Evolutionary conservation across 2,888 invertebrate species (phyloP).

Genomic region (Drosophila recens): DNA sequence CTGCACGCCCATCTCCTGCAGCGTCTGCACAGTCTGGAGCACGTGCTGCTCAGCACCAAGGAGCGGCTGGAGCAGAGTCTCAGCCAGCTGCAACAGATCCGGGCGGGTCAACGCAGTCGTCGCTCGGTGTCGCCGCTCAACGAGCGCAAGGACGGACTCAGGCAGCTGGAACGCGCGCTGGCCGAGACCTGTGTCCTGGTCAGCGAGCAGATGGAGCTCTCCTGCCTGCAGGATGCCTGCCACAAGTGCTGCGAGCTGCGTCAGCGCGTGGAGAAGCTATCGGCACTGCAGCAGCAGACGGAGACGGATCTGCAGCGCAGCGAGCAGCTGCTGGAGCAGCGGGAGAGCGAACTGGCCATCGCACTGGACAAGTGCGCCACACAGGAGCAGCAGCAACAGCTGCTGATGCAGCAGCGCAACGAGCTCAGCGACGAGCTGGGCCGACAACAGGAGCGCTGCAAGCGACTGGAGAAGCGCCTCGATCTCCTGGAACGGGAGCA

Average conservation of each 20-base stretch:
- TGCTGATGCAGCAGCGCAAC: constrained; percentile 83
- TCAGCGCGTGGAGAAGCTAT: constrained; percentile 86
- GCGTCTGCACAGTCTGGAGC: constrained; percentile 88
- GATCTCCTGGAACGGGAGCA: constrained; percentile 93
- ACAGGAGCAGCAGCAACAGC: constrained; percentile 84
- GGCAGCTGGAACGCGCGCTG: constrained; percentile 88
- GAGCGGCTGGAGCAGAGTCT: constrained; percentile 90
- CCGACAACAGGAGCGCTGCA: constrained; percentile 89
- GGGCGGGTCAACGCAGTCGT: constrained; percentile 87
- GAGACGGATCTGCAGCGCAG: constrained; percentile 81
- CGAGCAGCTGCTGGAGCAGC: constrained; percentile 82
- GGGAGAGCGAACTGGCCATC: constrained; percentile 80
- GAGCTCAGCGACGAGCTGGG: constrained; percentile 87
- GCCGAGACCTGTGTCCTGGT: constrained; percentile 88
- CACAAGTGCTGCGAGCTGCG: constrained; percentile 87
- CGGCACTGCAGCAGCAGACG: constrained; percentile 84
- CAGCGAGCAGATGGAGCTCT: constrained; percentile 74
- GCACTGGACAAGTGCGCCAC: constrained; percentile 83
- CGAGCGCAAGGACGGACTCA: constrained; percentile 88
- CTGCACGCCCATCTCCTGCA: constrained; percentile 87
- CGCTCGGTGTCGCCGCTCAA: constrained; percentile 88
- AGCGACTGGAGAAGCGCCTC: constrained; percentile 90
- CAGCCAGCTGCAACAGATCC: constrained; percentile 87
- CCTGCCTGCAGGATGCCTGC: constrained; percentile 87
- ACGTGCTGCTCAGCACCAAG: constrained; percentile 88